A percentile compares a stretch with the other conserved stretches of the same genome.
phyloP scores from a whole-genome alignment of 2,797 vertebrate genomes.

The Anabacerthia variegaticeps region DNA sequence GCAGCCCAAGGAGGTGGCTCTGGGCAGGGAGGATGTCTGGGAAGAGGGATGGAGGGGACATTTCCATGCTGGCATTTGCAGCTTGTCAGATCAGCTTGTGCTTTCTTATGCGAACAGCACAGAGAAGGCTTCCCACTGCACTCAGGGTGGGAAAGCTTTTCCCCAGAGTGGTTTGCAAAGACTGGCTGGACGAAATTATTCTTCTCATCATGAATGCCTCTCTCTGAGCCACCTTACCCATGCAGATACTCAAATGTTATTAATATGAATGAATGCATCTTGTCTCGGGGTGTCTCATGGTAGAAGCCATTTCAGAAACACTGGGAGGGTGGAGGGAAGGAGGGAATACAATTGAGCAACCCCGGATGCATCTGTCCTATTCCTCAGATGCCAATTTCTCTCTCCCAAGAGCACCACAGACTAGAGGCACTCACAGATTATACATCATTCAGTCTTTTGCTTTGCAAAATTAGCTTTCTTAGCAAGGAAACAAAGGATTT shows the following conservation, averaged over 20 bases:
- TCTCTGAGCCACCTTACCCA: constrained; percentile 47
- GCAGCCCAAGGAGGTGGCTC: rapidly evolving
- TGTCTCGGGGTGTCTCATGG: constrained; percentile 39
- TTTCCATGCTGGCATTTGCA: neutral
- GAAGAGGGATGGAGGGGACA: neutral
- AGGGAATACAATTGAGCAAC: neutral
- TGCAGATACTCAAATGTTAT: constrained; percentile 51
- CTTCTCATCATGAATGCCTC: constrained; percentile 53
- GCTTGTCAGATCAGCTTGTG: constrained; percentile 1
- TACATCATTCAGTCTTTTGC: neutral
- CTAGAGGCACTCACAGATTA: constrained; percentile 12
- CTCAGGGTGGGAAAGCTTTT: constrained; percentile 40
- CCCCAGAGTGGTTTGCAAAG: constrained; percentile 41
- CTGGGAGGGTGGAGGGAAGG: constrained; percentile 23
- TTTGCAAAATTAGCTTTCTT: constrained; percentile 45
- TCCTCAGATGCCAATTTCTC: constrained; percentile 27
- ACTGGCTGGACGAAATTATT: constrained; percentile 50
- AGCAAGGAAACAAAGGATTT: constrained; percentile 60
- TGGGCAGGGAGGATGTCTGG: neutral
- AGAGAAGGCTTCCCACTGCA: neutral
- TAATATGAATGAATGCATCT: constrained; percentile 64
- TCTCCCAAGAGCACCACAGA: constrained; percentile 46
- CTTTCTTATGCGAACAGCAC: neutral
- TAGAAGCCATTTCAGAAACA: constrained; percentile 53
- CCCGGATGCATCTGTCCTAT: neutral